Evolutionary conservation across 1,140 invertebrate genomes (phyloP).

Genomic region (Drosophila tani): DNA sequence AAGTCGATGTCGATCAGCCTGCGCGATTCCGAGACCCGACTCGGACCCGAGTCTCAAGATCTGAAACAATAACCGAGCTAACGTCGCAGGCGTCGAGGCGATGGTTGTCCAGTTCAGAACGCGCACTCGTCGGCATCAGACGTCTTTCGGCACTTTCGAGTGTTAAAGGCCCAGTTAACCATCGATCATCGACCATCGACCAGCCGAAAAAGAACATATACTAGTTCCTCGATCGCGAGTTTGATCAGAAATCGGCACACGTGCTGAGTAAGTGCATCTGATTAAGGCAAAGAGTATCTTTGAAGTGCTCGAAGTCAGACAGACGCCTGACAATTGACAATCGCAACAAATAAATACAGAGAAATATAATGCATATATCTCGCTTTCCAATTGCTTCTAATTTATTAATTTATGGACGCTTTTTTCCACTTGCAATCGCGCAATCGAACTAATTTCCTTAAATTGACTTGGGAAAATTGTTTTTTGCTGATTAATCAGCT

Average conservation of each 20-base stretch:
- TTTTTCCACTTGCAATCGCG: constrained; percentile 53
- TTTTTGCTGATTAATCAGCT: constrained; percentile 17
- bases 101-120: constrained; percentile 46
- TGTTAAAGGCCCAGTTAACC: background rate
- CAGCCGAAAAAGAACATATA: too few relatives aligned
- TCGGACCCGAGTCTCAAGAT: constrained; percentile 20
- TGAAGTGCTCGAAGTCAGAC: background rate
- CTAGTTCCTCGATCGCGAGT: constrained; percentile 2
- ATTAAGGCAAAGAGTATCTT: background rate
- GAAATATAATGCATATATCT: constrained; percentile 29
- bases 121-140: constrained; percentile 36
- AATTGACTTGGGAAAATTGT: constrained; percentile 67
- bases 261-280: constrained; percentile 29
- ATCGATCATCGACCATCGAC: too few relatives aligned
- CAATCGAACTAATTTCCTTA: constrained; percentile 58
- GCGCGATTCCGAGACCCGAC: constrained; percentile 8
- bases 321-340: constrained; percentile 23
- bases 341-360: constrained; percentile 28
- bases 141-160: constrained; percentile 24
- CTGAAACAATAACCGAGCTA: constrained; percentile 32
- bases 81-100: constrained; percentile 18
- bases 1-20: constrained; percentile 5
- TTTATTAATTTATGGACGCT: constrained; percentile 78
- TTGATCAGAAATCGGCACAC: constrained; percentile 24
- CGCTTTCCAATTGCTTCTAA: constrained; percentile 71